Conservation (phyloP, 1,140 invertebrate species). For the Nautilus pompilius region DNA sequence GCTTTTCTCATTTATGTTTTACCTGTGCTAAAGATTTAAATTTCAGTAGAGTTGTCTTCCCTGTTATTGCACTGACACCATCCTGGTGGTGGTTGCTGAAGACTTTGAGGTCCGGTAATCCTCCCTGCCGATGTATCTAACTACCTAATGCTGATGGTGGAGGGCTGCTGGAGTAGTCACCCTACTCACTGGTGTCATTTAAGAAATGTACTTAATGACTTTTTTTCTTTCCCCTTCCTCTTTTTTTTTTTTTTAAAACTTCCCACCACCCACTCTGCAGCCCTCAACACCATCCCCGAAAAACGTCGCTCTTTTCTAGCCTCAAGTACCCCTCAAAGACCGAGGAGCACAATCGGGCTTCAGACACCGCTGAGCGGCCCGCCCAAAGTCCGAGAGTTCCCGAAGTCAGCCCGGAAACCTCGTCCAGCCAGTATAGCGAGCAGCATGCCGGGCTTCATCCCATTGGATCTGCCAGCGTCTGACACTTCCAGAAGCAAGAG, state of each 20-base stretch:
- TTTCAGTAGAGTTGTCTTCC: too few species aligned
- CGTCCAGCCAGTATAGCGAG: slow-evolving; percentile 43
- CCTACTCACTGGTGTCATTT: not conserved
- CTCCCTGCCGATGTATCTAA: too few species aligned
- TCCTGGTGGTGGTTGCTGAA: too few species aligned
- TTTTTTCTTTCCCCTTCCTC: slow-evolving; percentile 5
- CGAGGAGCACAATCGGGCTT: slow-evolving; percentile 35
- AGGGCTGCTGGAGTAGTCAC: slow-evolving; percentile 3
- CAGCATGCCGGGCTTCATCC: slow-evolving; percentile 43
- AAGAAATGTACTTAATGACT: not conserved
- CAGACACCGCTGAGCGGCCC: slow-evolving; percentile 9
- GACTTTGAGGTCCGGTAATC: too few species aligned
- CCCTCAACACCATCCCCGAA: slow-evolving; percentile 47
- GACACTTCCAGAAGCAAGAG: slow-evolving; percentile 38
- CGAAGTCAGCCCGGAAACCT: slow-evolving; percentile 34
- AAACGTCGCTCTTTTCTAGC: slow-evolving; percentile 51
- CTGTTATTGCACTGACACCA: too few species aligned
- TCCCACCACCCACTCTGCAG: slow-evolving; percentile 18
- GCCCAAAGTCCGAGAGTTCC: slow-evolving; percentile 35
- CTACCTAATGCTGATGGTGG: slow-evolving; percentile 5
- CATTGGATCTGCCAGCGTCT: slow-evolving; percentile 23
- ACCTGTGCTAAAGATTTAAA: too few species aligned
- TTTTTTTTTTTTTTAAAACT: too few species aligned
- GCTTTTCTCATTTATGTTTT: too few species aligned
- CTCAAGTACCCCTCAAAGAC: slow-evolving; percentile 23